Evolutionary conservation across 2,888 invertebrate genomes (phyloP).

Genomic region (Creontiades dilutus): DNA sequence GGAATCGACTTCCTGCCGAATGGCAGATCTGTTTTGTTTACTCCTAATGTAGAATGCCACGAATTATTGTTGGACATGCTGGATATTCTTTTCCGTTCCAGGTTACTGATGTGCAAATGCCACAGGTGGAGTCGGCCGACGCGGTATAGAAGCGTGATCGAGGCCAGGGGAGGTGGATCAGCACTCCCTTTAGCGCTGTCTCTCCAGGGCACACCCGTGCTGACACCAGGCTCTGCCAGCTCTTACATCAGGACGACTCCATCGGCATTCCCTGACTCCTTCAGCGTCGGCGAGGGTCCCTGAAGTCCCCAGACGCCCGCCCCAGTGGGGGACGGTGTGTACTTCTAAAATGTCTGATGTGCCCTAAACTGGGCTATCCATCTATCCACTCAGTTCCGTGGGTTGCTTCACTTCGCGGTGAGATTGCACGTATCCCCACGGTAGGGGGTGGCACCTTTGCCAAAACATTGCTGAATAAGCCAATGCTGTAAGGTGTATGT

Average conservation of each 20-base stretch:
- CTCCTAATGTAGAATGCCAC: too few relatives aligned
- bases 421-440: too few relatives aligned
- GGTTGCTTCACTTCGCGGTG: too few relatives aligned
- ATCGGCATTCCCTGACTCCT: constrained; percentile 73
- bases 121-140: constrained; percentile 80
- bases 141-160: constrained; percentile 80
- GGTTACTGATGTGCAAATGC: constrained; percentile 86
- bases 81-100: constrained; percentile 70
- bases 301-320: constrained; percentile 60
- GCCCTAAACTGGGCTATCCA: neutral
- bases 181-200: constrained; percentile 88
- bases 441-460: too few relatives aligned
- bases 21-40: too few relatives aligned
- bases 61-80: too few relatives aligned
- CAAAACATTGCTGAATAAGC: too few relatives aligned
- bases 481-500: too few relatives aligned
- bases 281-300: constrained; percentile 66
- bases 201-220: constrained; percentile 83
- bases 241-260: constrained; percentile 72
- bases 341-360: constrained; percentile 41
- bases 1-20: too few relatives aligned
- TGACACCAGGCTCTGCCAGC: constrained; percentile 72
- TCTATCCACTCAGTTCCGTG: too few relatives aligned
- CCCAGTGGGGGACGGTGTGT: constrained; percentile 66
- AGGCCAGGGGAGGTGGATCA: constrained; percentile 84